Percentiles rank a stretch among this genome's conserved stretches.
These are phyloP conservation scores for Coenonympha glycerion DNA, from an alignment of 2,888 invertebrate genomes.

Conservation along the genomic window DNA sequence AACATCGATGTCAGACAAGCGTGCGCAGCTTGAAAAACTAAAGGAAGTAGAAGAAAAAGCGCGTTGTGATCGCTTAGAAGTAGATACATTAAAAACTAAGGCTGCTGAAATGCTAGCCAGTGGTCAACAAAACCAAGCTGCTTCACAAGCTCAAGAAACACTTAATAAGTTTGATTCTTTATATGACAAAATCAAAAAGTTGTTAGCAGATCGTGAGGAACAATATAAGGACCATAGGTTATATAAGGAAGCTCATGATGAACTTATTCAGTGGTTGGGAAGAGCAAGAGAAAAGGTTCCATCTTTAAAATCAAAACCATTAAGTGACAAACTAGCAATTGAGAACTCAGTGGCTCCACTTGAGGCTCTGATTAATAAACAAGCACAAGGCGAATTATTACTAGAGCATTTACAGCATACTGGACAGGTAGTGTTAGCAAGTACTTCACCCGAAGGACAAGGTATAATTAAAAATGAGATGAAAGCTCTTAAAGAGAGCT, in stretches of 20 bases:
- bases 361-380: constrained; percentile 89
- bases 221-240: constrained; percentile 91
- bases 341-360: constrained; percentile 92
- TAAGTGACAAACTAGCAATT: constrained; percentile 90
- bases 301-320: constrained; percentile 86
- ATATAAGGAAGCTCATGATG: constrained; percentile 94
- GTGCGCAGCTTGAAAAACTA: constrained; percentile 88
- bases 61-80: constrained; percentile 91
- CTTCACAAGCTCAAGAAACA: constrained; percentile 89
- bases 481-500: constrained; percentile 87
- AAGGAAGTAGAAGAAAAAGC: constrained; percentile 91
- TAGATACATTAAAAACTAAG: constrained; percentile 88
- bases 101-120: constrained; percentile 90
- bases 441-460: constrained; percentile 87
- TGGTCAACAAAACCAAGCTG: constrained; percentile 88
- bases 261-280: constrained; percentile 90
- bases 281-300: constrained; percentile 93
- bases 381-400: constrained; percentile 91
- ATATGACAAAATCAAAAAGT: constrained; percentile 84
- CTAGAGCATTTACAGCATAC: constrained; percentile 91
- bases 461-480: constrained; percentile 89
- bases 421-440: constrained; percentile 89
- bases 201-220: constrained; percentile 86
- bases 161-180: constrained; percentile 88
- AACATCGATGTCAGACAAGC: constrained; percentile 89